Percentiles rank a stretch among this genome's conserved stretches.
Evolutionary conservation across 1,140 invertebrate species (phyloP).

Genomic region (Euwallacea similis): DNA sequence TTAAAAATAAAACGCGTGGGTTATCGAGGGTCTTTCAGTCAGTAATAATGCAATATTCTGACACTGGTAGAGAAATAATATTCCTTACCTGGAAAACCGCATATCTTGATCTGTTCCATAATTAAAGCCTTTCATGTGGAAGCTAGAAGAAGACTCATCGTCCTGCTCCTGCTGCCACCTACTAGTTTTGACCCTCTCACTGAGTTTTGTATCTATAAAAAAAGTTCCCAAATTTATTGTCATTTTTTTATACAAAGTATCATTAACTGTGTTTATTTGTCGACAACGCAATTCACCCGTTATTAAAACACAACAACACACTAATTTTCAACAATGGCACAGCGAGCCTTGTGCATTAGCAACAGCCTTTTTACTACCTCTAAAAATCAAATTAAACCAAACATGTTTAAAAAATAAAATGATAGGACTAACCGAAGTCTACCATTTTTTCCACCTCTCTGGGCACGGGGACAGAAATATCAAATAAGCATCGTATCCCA

Average conservation of each 20-base stretch:
- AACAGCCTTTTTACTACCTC: no score
- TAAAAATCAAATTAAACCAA: neutral
- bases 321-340: no score
- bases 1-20: no score
- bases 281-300: no score
- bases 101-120: conserved; percentile 50
- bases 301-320: no score
- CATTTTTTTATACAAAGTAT: no score
- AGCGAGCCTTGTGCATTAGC: no score
- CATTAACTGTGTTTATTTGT: no score
- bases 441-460: conserved; percentile 39
- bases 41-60: neutral
- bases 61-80: neutral
- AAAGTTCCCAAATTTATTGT: no score
- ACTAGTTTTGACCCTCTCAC: no score
- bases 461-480: conserved; percentile 59
- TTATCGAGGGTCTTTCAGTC: no score
- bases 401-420: neutral
- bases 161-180: conserved; percentile 59
- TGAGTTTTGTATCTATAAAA: no score
- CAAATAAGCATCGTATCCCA: conserved; percentile 60
- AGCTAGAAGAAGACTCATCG: neutral
- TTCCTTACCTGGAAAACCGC: conserved; percentile 46
- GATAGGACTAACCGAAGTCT: conserved; percentile 41
- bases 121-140: conserved; percentile 41